Base-by-base conservation (phyloP, 2,113 vertebrate genomes). In the Cyprinodon brontotheroides region DNA sequence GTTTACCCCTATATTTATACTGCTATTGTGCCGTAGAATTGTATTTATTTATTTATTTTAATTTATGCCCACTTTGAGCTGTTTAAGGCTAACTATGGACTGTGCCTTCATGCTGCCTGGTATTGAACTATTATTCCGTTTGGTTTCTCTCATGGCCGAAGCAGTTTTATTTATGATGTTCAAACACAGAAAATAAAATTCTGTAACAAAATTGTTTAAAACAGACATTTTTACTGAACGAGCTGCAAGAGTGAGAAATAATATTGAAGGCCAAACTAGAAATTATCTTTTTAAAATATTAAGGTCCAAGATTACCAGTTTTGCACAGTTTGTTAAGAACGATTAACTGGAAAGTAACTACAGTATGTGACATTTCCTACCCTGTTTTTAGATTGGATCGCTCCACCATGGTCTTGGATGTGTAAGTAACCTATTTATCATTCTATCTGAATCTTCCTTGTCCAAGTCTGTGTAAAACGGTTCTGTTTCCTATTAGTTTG, bases 351-450 rank as follows among this genome's bases (percentile, higher is more conserved):
- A 45, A 11, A 13, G 40, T n/a, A 57, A 63, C 13, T 40, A 2
- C 41, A 65, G 36, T 13, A 62, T 73, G 4, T 60, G 60, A 78
- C n/a, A 3, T 80, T 14, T n/a, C 61, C 11, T 89, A 39, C 78
- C 40, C 17, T 85, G 5, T 65, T 77, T 91, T 47, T 88, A 99
- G 98, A 99, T 99, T 15, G 98, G 98, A 93, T 98, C 98, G 36
- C 94, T 98, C 74, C 98, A 98, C 85, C 97, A 97, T 3, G 98
- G 98, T 79, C 95, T 99, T 61, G 97, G 98, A 92, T 99, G 98
- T 95, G 98, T 99, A 95, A 93, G 98, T 99, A 95, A 45, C 65
- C 88, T 80, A 68, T 78, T 90, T 83, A 64, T 71, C 61, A 43
- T 20, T 20, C 39, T 72, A 17, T 13, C 38, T 15, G 11, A 70